These are phyloP conservation scores for Pyrrhosoma nymphula DNA, from an alignment of 2,888 invertebrate genomes.

Conservation along the genomic window DNA sequence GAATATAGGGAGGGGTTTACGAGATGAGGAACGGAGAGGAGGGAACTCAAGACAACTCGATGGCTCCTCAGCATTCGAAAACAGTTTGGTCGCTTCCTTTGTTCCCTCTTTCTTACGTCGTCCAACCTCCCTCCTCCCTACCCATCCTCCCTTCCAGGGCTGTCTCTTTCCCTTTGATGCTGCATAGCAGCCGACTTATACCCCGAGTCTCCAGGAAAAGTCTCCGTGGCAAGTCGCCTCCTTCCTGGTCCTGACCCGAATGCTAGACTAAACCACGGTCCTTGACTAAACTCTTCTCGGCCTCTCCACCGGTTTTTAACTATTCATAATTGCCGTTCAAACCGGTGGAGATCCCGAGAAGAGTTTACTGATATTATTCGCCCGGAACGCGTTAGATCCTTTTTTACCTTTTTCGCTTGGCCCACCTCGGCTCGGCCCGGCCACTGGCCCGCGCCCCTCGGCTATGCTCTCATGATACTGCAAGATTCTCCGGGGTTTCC, in stretches of 20 bases:
- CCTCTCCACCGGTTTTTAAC: too few relatives aligned
- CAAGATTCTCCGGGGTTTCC: too few relatives aligned
- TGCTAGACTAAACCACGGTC: not conserved
- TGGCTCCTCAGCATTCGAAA: constrained; percentile 63
- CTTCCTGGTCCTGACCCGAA: not conserved
- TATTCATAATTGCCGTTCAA: too few relatives aligned
- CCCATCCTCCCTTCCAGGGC: not conserved
- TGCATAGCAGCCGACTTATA: not conserved
- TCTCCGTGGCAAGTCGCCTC: not conserved
- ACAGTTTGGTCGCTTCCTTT: constrained; percentile 61
- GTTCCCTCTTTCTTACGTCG: not conserved
- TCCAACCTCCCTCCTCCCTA: not conserved
- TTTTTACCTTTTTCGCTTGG: too few relatives aligned
- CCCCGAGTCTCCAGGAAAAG: not conserved
- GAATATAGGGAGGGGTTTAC: not conserved
- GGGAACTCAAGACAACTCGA: constrained; percentile 32
- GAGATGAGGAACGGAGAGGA: not conserved
- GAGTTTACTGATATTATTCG: too few relatives aligned
- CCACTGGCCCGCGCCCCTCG: too few relatives aligned
- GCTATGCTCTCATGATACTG: too few relatives aligned
- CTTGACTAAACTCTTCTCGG: not conserved
- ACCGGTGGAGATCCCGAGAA: too few relatives aligned
- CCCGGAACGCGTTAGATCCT: too few relatives aligned
- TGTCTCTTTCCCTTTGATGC: not conserved
- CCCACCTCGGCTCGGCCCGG: too few relatives aligned